Percentiles rank a stretch among this genome's conserved stretches.
Evolutionary conservation across 2,888 invertebrate species (phyloP).

Genomic region (Meliscaeva auricollis): DNA sequence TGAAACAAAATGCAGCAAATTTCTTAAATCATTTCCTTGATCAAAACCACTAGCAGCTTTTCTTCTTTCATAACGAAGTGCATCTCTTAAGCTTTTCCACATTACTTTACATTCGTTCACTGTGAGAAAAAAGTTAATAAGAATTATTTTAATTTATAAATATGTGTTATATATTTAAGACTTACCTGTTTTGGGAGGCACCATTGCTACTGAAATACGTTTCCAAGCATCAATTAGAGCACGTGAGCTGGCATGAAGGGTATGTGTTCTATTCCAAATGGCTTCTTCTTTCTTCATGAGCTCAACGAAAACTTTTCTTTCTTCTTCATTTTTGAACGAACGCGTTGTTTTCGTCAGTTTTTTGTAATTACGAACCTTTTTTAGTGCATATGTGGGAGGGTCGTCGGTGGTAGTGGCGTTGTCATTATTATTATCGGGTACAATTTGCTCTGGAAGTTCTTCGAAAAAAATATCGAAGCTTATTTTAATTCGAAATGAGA

Average conservation of each 20-base stretch:
- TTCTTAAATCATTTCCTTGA: slow-evolving; percentile 11
- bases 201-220: slow-evolving; percentile 17
- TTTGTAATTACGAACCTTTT: slow-evolving; percentile 17
- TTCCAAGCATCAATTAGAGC: slow-evolving; percentile 27
- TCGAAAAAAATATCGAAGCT: not conserved
- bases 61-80: slow-evolving; percentile 34
- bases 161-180: not conserved
- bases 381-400: not conserved
- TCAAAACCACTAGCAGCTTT: slow-evolving; percentile 18
- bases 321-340: slow-evolving; percentile 14
- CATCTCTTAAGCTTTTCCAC: slow-evolving; percentile 34
- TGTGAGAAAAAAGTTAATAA: not conserved
- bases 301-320: slow-evolving; percentile 18
- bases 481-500: not conserved
- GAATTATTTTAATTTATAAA: not conserved
- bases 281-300: slow-evolving; percentile 30
- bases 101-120: slow-evolving; percentile 26
- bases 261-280: slow-evolving; percentile 28
- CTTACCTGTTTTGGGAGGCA: slow-evolving; percentile 16
- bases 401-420: not conserved
- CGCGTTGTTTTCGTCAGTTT: slow-evolving; percentile 5
- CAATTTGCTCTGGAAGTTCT: slow-evolving; percentile 3
- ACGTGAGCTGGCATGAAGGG: not conserved
- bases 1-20: slow-evolving; percentile 18
- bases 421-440: slow-evolving; percentile 6